phyloP scores from a whole-genome alignment of 2,888 invertebrate species.

The Hirtodrosophila alboralis region DNA sequence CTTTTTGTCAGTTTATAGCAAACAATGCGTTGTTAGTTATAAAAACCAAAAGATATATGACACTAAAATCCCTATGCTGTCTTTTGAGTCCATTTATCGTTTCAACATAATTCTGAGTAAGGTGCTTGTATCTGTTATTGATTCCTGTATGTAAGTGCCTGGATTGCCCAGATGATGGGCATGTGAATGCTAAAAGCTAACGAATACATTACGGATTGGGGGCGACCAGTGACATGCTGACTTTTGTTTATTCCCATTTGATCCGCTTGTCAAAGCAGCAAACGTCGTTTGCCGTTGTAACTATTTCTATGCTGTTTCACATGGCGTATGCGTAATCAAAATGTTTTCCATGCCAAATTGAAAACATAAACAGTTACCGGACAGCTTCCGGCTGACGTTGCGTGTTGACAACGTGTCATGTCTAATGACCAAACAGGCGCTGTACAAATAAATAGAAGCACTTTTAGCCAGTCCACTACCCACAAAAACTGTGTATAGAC shows the following conservation, averaged over 20 bases:
- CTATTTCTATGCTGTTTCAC: conserved; percentile 34
- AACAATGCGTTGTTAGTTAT: too few relatives aligned
- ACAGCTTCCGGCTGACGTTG: conserved; percentile 9
- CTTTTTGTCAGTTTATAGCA: too few relatives aligned
- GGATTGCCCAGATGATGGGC: too few relatives aligned
- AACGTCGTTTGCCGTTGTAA: conserved; percentile 15
- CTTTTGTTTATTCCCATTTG: conserved; percentile 55
- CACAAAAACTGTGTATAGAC: neutral
- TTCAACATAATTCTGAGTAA: too few relatives aligned
- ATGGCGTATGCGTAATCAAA: conserved; percentile 70
- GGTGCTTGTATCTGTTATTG: neutral
- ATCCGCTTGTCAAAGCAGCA: conserved; percentile 62
- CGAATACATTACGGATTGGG: conserved; percentile 43
- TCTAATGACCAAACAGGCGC: conserved; percentile 66
- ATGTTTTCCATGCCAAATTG: conserved; percentile 63
- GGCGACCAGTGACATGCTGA: conserved; percentile 30
- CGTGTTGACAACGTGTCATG: conserved; percentile 56
- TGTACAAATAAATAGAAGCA: conserved; percentile 44
- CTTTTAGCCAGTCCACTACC: conserved; percentile 9
- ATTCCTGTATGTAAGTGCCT: conserved; percentile 17
- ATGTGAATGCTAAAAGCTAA: conserved; percentile 34
- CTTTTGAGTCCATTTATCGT: too few relatives aligned
- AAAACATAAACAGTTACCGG: conserved; percentile 61
- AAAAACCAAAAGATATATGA: too few relatives aligned
- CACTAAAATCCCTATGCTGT: too few relatives aligned